phyloP scores from a whole-genome alignment of 2,113 vertebrate species.

The Ochotona curzoniae region DNA sequence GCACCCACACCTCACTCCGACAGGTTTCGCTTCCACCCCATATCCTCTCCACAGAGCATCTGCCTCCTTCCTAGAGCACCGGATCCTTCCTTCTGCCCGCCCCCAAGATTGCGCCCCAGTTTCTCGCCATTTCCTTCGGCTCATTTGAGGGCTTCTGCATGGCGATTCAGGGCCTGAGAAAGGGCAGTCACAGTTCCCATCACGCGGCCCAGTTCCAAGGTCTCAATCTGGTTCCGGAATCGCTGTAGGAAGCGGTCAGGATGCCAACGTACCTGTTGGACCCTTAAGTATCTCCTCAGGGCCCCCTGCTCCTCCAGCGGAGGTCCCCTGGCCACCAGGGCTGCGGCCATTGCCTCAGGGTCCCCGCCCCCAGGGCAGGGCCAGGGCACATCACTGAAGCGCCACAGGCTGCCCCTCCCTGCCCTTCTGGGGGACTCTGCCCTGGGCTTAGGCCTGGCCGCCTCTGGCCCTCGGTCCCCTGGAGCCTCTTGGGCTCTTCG shows the following conservation, averaged over 20 bases:
- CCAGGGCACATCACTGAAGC: constrained; percentile 92
- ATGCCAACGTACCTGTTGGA: constrained; percentile 92
- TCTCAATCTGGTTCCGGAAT: constrained; percentile 88
- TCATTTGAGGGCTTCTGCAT: constrained; percentile 88
- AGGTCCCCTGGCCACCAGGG: constrained; percentile 88
- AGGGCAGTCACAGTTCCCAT: constrained; percentile 90
- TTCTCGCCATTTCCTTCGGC: neutral
- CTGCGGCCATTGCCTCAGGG: constrained; percentile 90
- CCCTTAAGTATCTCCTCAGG: constrained; percentile 88
- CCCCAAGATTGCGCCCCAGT: neutral
- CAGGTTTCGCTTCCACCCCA: neutral
- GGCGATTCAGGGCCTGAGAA: constrained; percentile 92
- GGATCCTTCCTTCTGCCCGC: neutral
- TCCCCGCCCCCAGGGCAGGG: constrained; percentile 87
- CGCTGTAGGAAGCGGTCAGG: constrained; percentile 93
- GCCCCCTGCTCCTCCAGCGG: constrained; percentile 77
- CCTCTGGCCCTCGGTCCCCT: constrained; percentile 79
- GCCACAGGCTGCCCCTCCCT: constrained; percentile 75
- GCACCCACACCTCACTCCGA: neutral
- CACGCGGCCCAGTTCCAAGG: constrained; percentile 87
- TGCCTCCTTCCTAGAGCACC: neutral
- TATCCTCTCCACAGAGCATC: neutral
- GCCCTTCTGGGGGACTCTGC: constrained; percentile 75
- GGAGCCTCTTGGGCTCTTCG: constrained; percentile 60
- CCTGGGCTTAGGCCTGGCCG: constrained; percentile 78